These are phyloP conservation scores for Lucifuga dentata DNA, from an alignment of 2,113 vertebrate species.

Conservation along the genomic window DNA sequence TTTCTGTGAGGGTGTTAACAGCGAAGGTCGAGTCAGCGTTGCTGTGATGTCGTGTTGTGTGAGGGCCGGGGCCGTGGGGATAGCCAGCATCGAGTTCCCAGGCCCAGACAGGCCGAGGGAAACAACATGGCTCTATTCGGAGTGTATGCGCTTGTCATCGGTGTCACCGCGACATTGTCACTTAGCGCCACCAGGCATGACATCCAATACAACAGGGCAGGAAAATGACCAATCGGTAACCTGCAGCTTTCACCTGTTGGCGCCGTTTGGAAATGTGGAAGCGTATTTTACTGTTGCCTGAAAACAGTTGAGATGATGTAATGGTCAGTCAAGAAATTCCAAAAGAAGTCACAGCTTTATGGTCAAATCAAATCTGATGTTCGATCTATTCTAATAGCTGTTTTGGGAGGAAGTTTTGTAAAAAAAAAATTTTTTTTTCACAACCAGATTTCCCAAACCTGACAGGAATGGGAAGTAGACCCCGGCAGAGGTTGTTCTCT, in stretches of 20 bases:
- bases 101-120: constrained; percentile 51
- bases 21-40: constrained; percentile 26
- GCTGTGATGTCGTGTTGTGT: constrained; percentile 38
- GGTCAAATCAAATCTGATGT: not conserved
- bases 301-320: constrained; percentile 50
- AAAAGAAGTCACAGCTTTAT: not conserved
- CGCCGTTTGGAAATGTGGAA: constrained; percentile 47
- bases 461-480: no score
- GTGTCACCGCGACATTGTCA: constrained; percentile 75
- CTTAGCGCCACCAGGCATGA: constrained; percentile 65
- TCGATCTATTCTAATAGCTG: not conserved
- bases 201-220: constrained; percentile 55
- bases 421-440: no score
- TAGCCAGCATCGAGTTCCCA: constrained; percentile 64
- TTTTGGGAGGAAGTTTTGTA: constrained; percentile 23
- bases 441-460: no score
- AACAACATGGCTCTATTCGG: constrained; percentile 75
- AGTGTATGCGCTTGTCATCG: constrained; percentile 67
- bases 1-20: constrained; percentile 40
- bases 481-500: no score
- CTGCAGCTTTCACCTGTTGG: constrained; percentile 70
- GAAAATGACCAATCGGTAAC: constrained; percentile 57
- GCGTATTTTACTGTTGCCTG: constrained; percentile 29
- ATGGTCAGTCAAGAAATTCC: not conserved
- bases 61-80: constrained; percentile 62